Evolutionary conservation across 2,113 vertebrate species (phyloP).

Genomic region (Riparia riparia): DNA sequence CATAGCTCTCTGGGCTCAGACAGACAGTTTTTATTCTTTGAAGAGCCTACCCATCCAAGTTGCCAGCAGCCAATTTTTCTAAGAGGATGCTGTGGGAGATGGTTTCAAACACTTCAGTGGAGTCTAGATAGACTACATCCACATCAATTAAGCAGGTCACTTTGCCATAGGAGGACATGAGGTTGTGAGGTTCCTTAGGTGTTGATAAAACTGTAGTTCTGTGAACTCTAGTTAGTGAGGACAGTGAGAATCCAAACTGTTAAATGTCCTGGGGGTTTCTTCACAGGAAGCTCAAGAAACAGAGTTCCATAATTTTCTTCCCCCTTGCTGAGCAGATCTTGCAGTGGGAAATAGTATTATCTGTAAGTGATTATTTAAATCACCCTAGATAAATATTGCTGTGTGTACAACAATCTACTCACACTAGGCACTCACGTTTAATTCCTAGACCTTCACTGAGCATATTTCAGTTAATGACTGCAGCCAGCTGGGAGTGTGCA

Average conservation of each 20-base stretch:
- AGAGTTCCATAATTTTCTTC: not conserved
- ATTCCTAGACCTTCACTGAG: not conserved
- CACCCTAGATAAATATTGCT: not conserved
- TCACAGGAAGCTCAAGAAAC: not conserved
- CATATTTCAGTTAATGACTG: not conserved
- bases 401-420: not conserved
- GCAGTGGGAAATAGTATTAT: not conserved
- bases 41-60: not conserved
- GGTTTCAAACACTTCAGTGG: not conserved
- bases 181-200: not conserved
- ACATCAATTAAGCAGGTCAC: not conserved
- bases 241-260: not conserved
- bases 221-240: not conserved
- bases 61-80: not conserved
- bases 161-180: not conserved
- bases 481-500: not conserved
- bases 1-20: not conserved
- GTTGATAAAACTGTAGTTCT: not conserved
- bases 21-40: not conserved
- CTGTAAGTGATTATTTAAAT: not conserved
- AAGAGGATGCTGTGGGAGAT: not conserved
- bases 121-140: not conserved
- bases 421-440: not conserved
- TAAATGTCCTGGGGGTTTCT: not conserved
- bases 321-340: not conserved